These are phyloP conservation scores for Mesocricetus auratus DNA, from an alignment of 2,113 vertebrate genomes.

Conservation along the genomic window DNA sequence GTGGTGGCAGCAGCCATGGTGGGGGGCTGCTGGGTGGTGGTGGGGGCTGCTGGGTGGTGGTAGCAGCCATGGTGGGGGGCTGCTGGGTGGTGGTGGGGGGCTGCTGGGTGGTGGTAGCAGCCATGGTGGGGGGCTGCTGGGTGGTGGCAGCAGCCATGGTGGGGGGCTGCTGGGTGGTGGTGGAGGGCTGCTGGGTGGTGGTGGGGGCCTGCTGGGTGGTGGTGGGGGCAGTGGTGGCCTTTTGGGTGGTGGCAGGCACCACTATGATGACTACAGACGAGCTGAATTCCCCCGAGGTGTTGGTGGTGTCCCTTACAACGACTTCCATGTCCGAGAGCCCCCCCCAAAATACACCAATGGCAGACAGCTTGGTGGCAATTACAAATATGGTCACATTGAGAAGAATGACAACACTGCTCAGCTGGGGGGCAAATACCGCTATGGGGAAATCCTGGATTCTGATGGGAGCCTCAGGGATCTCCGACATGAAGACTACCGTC, in stretches of 20 bases:
- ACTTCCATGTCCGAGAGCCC: conserved; percentile 72
- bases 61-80: no score
- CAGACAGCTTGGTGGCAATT: conserved; percentile 78
- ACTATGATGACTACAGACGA: conserved; percentile 60
- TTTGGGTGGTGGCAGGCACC: conserved; percentile 72
- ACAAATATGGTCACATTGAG: conserved; percentile 73
- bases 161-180: background rate
- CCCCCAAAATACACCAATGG: conserved; percentile 69
- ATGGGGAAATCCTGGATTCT: conserved; percentile 69
- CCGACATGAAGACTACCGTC: background rate
- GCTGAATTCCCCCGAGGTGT: conserved; percentile 71
- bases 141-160: background rate
- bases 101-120: conserved; percentile 33
- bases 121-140: conserved; percentile 31
- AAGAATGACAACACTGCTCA: conserved; percentile 66
- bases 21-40: conserved; percentile 75
- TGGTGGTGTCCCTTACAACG: conserved; percentile 71
- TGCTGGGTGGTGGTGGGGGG: conserved; percentile 22
- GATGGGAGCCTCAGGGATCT: conserved; percentile 67
- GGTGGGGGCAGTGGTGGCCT: conserved; percentile 19
- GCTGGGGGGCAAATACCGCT: conserved; percentile 78
- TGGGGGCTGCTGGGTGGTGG: conserved; percentile 41
- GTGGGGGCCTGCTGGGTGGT: conserved; percentile 21
- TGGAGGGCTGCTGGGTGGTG: conserved; percentile 73
- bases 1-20: conserved; percentile 72